These are phyloP conservation scores for Actias luna DNA, from an alignment of 2,888 invertebrate species.

Conservation along the genomic window DNA sequence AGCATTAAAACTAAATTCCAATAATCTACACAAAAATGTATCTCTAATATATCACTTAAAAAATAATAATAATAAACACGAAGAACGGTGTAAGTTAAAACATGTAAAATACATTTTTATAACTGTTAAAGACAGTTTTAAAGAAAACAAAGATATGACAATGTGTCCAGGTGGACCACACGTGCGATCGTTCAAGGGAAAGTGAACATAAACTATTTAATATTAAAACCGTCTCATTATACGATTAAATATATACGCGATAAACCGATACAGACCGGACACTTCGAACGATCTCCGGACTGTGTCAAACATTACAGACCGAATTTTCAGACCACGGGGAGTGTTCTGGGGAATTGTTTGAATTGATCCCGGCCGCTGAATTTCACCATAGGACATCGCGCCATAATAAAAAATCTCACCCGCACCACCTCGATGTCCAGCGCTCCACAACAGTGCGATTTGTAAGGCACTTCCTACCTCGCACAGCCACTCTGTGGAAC, in stretches of 20 bases:
- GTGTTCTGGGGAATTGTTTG: too few relatives aligned
- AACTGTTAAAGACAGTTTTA: constrained; percentile 22
- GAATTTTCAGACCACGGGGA: too few relatives aligned
- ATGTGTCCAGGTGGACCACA: constrained; percentile 24
- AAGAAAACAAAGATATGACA: constrained; percentile 30
- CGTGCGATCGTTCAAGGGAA: constrained; percentile 25
- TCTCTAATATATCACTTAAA: neutral
- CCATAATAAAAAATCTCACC: too few relatives aligned
- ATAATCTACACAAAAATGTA: neutral
- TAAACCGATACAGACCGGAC: neutral
- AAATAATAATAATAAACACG: constrained; percentile 4
- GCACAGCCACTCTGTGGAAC: too few relatives aligned
- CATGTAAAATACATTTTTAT: constrained; percentile 17
- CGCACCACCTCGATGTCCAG: too few relatives aligned
- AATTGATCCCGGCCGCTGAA: too few relatives aligned
- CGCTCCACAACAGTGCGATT: too few relatives aligned
- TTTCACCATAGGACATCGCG: too few relatives aligned
- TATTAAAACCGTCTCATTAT: constrained; percentile 55
- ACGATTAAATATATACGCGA: constrained; percentile 9
- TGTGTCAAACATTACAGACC: neutral
- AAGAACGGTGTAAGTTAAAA: constrained; percentile 8
- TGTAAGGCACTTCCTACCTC: too few relatives aligned
- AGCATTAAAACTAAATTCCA: neutral
- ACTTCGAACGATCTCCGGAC: neutral
- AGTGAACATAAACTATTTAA: constrained; percentile 49